A percentile compares a stretch with the other conserved stretches of the same genome.
These are phyloP conservation scores for Oryzias javanicus DNA, from an alignment of 2,113 vertebrate genomes.

Conservation along the genomic window DNA sequence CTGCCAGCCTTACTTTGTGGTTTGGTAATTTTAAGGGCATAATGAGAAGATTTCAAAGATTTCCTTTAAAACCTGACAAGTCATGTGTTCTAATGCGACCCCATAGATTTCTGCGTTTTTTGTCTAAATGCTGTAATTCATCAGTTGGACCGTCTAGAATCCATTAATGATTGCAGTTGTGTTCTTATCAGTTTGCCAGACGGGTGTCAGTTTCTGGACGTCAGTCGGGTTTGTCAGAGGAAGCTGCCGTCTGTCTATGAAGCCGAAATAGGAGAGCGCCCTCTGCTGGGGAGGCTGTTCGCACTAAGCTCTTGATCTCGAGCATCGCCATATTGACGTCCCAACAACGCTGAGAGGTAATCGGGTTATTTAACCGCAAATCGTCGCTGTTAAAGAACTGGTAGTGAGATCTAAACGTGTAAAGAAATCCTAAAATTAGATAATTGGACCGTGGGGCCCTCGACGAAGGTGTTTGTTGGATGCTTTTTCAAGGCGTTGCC, in stretches of 20 bases:
- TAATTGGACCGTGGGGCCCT: conserved; percentile 3
- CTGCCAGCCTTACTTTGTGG: too few species aligned
- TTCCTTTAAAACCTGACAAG: too few species aligned
- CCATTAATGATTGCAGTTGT: too few species aligned
- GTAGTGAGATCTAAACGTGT: not conserved
- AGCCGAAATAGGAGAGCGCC: conserved; percentile 63
- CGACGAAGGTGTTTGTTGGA: conserved; percentile 29
- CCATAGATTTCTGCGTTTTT: too few species aligned
- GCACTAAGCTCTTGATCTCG: conserved; percentile 72
- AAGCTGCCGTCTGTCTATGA: not conserved
- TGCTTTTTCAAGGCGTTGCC: conserved; percentile 76
- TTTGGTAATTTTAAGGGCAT: too few species aligned
- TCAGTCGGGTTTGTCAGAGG: not conserved
- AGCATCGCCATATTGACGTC: conserved; percentile 79
- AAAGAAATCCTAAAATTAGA: not conserved
- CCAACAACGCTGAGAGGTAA: conserved; percentile 75
- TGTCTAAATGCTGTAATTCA: too few species aligned
- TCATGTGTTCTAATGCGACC: too few species aligned
- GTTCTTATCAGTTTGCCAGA: too few species aligned
- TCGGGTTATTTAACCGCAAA: conserved; percentile 61
- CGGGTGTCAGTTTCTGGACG: too few species aligned
- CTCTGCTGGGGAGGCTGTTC: conserved; percentile 55
- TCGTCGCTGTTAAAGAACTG: conserved; percentile 27
- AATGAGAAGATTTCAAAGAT: too few species aligned
- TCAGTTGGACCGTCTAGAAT: too few species aligned